Evolutionary conservation across 2,888 invertebrate species (phyloP), one percentile per base, ranked within the genome.

Genomic region (Ischnura elegans): DNA sequence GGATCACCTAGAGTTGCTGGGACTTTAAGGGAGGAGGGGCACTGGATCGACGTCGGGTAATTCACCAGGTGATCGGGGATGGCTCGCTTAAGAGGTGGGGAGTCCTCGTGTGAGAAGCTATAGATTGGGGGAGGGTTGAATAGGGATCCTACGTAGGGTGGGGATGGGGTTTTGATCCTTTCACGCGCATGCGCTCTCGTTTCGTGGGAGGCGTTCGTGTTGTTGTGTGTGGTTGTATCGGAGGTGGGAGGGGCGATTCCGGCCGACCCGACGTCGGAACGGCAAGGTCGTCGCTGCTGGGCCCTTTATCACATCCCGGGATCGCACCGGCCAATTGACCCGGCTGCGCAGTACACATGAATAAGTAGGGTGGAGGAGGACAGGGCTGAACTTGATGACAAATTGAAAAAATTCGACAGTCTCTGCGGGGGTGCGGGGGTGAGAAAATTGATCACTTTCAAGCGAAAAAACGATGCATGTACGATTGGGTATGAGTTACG

Each of bases 261-360:
- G 51, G 13, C 51, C 51, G 51, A 13, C 25, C 85, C 43, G 42
- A 36, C 85, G 85, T n/a, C 19, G 85, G 85, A 85, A 85, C 19
- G 85, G 25, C 85, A 85, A 85, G 85, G 85, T 85, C 85, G 85
- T 45, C 85, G 85, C 85, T 43, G 85, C 85, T 43, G 85, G 43
- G 42, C 25, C 21, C 42, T n/a, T n/a, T 61, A 61, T 85, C 42
- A 43, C 85, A 25, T 21, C 36, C 85, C 36, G 85, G 43, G 43
- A 85, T 85, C 85, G n/a, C 61, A 8, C 61, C 61, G 61, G n/a
- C 61, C 61, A 61, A n/a, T 61, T 61, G 61, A n/a, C 61, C 61
- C n/a, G n/a, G 21, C n/a, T n/a, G 61, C 61, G 61, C 61, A 25
- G 61, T 61, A 25, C n/a, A 51, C 51, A 51, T 51, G 19, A 51